Evolutionary conservation across 2,888 invertebrate genomes (phyloP), one percentile per base, ranked within the genome.

Genomic region (Emmelina monodactyla): DNA sequence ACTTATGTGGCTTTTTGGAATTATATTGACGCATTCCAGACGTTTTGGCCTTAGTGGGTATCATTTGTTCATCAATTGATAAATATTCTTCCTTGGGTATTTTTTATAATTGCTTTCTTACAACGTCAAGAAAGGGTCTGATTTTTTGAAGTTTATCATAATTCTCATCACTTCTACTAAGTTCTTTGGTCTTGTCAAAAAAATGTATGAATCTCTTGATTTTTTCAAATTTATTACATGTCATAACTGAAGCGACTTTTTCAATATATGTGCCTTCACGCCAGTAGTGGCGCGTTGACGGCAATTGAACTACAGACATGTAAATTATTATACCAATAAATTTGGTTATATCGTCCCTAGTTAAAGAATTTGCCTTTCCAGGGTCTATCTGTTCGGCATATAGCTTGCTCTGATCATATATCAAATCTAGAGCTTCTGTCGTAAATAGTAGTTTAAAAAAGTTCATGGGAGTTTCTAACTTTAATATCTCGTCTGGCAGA

Each of bases 1-100:
- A 58, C 42, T 58, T 61, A 33, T 57, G 48, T 3, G 57, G 52
- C 37, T 60, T 58, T 37, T 51, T 52, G 3, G 58, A 52, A 40
- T 60, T 61, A 37, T 60, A 59, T 41, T 58, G 53, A 30, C 47
- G 52, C n/a, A 54, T 19, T 4, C 32, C 16, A 11, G 30, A 16
- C 15, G 29, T 3, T 22, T 31, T 4, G 29, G 33, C 22, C 43
- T 61, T 62, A 4, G 53, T 58, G 0, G 54, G 55, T 13, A 61
- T 58, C 2, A 62, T 58, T 43, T 62, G 53, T 28, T 58, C 56
- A 39, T 60, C 55, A 3, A 58, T 45, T 1, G 47, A 47, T 2
- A 57, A 22, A 38, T 41, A 50, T 30, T 61, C 55, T 43, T 55
- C 56, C 43, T 48, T 56, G 3, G 55, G 55, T 10, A 54, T 41